phyloP scores from a whole-genome alignment of 2,888 invertebrate genomes.

The Oxystoma pomonae region DNA sequence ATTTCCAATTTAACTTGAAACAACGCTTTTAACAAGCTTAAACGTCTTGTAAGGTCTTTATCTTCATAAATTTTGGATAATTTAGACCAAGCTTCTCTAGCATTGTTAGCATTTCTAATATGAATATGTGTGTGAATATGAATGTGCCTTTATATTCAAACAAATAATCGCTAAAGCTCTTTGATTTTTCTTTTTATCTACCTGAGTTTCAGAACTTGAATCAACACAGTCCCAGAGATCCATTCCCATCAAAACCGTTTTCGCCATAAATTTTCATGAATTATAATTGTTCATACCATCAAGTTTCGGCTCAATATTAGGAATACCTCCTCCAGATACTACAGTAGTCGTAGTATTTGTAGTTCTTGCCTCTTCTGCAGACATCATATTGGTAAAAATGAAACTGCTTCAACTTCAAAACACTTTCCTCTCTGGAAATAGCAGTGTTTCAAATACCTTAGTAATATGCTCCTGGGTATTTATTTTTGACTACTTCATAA shows the following conservation, averaged over 20 bases:
- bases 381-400: not conserved
- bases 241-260: not conserved
- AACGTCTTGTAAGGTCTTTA: not conserved
- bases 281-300: not conserved
- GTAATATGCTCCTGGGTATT: too few relatives aligned
- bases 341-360: not conserved
- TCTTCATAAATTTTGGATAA: too few relatives aligned
- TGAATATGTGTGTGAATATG: too few relatives aligned
- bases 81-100: too few relatives aligned
- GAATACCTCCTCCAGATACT: not conserved
- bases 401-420: not conserved
- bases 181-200: not conserved
- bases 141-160: too few relatives aligned
- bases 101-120: too few relatives aligned
- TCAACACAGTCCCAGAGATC: not conserved
- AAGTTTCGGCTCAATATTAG: not conserved
- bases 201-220: not conserved
- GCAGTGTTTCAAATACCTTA: too few relatives aligned
- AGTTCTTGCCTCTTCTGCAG: not conserved
- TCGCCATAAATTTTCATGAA: not conserved
- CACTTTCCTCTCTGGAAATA: too few relatives aligned
- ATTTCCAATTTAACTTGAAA: not conserved
- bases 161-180: too few relatives aligned
- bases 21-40: not conserved
- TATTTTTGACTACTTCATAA: too few relatives aligned